Conservation (phyloP, 2,888 invertebrate genomes). For the Cacoxenus indagator region DNA sequence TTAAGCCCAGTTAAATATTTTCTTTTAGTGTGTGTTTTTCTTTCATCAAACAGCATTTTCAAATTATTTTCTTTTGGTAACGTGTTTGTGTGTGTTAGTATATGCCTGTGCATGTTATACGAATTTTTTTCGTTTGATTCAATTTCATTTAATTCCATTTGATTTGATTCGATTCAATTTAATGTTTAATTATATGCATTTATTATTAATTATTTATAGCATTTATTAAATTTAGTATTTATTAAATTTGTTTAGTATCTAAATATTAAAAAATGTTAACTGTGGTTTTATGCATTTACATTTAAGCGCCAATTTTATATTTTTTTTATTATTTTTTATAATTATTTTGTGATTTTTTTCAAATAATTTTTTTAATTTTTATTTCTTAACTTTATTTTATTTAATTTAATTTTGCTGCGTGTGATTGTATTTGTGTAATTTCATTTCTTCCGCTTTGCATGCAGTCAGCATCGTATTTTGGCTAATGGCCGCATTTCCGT, state of each 20-base stretch:
- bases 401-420: constrained; percentile 26
- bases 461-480: neutral
- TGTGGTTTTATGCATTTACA: constrained; percentile 68
- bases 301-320: constrained; percentile 51
- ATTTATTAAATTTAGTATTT: constrained; percentile 30
- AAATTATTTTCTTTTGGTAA: neutral
- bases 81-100: constrained; percentile 30
- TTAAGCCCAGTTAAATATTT: constrained; percentile 59
- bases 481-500: constrained; percentile 1
- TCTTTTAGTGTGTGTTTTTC: constrained; percentile 43
- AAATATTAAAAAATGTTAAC: constrained; percentile 68
- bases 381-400: constrained; percentile 22
- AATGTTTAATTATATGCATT: constrained; percentile 37
- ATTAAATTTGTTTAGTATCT: constrained; percentile 57
- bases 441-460: neutral
- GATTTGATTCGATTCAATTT: constrained; percentile 41
- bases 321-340: constrained; percentile 16
- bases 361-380: constrained; percentile 39
- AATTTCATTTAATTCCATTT: constrained; percentile 30
- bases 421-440: constrained; percentile 23
- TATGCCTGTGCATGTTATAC: constrained; percentile 21
- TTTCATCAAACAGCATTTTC: constrained; percentile 40
- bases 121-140: constrained; percentile 33
- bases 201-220: constrained; percentile 19
- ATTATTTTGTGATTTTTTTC: constrained; percentile 41